Percentiles rank a stretch among this genome's conserved stretches.
Evolutionary conservation across 2,113 vertebrate species (phyloP).

Genomic region (Lophotis ruficrista): DNA sequence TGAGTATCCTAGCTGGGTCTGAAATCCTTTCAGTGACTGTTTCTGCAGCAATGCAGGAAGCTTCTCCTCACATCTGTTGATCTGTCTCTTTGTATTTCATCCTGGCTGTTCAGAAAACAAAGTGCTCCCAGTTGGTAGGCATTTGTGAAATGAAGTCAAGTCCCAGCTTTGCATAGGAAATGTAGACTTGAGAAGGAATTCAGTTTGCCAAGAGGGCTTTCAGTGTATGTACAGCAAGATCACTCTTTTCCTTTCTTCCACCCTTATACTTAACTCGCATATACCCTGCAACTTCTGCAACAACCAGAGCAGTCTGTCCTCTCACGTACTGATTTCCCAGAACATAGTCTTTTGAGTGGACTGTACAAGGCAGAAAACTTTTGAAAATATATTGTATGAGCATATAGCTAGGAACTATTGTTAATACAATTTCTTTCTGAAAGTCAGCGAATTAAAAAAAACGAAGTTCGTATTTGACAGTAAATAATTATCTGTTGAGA

Average conservation of each 20-base stretch:
- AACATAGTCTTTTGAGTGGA: background rate
- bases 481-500: background rate
- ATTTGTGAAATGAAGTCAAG: background rate
- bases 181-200: background rate
- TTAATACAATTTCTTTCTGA: background rate
- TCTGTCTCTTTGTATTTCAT: background rate
- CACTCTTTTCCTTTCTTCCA: background rate
- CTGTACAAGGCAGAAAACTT: background rate
- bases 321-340: background rate
- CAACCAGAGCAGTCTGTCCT: background rate
- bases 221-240: background rate
- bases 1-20: background rate
- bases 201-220: background rate
- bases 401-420: background rate
- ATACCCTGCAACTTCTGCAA: background rate
- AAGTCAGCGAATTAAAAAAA: background rate
- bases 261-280: fast-evolving
- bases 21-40: background rate
- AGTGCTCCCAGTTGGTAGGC: background rate
- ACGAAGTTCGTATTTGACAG: background rate
- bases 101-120: background rate
- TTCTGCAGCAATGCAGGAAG: background rate
- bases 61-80: background rate
- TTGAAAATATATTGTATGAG: background rate
- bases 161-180: background rate